Evolutionary conservation across 2,113 vertebrate genomes (phyloP).

Genomic region (Sebastes fasciatus): DNA sequence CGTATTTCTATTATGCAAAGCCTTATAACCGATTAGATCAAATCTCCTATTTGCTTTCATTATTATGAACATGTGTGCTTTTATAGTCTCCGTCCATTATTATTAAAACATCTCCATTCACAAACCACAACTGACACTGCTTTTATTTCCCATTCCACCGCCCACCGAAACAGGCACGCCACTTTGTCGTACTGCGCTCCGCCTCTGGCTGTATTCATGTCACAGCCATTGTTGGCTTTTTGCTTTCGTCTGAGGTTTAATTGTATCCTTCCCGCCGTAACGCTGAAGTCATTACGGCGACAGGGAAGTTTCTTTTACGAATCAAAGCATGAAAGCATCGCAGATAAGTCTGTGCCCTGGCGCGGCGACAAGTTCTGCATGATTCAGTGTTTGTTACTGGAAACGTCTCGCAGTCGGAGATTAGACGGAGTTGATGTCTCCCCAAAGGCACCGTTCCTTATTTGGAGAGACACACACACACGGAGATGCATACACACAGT

Average conservation of each 20-base stretch:
- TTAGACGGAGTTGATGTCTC: conserved; percentile 60
- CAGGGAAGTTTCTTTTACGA: conserved; percentile 44
- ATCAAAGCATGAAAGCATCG: conserved; percentile 51
- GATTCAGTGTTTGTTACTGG: conserved; percentile 69
- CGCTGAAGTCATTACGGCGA: conserved; percentile 48
- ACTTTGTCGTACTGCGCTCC: conserved; percentile 11
- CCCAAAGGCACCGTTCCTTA: conserved; percentile 56
- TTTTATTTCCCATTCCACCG: conserved; percentile 24
- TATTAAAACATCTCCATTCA: conserved; percentile 44
- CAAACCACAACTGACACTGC: conserved; percentile 49
- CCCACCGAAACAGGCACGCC: conserved; percentile 11
- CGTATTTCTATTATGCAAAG: neutral
- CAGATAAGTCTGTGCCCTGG: conserved; percentile 40
- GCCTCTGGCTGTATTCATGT: conserved; percentile 47
- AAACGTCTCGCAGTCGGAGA: conserved; percentile 53
- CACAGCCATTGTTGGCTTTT: conserved; percentile 44
- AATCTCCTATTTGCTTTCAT: neutral
- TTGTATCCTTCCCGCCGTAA: conserved; percentile 49
- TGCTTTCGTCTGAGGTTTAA: conserved; percentile 50
- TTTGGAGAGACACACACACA: conserved; percentile 48
- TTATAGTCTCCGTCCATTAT: conserved; percentile 28
- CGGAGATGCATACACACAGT: neutral
- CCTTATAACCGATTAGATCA: neutral
- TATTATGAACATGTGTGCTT: conserved; percentile 9
- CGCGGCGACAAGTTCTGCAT: conserved; percentile 58